Evolutionary conservation across 2,113 vertebrate species (phyloP), one percentile per base, ranked within the genome.

Genomic region (Protobothrops mucrosquamatus): DNA sequence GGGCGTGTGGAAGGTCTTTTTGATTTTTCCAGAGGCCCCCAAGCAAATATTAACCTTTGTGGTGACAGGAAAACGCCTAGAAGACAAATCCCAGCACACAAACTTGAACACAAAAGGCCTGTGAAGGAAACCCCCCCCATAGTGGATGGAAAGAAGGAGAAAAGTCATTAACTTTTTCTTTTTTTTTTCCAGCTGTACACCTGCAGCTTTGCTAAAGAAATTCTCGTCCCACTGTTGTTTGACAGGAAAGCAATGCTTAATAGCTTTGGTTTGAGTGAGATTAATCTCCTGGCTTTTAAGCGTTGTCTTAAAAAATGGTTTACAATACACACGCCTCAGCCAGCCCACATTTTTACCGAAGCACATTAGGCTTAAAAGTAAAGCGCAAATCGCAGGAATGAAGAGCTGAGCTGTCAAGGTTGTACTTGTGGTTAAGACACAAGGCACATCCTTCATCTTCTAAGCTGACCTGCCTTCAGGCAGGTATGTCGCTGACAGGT

Each of bases 171-270:
- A 54, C 26, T 54, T 12, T 29, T 6, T 69, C 29, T 64, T 11
- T 11, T 15, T 14, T 4, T 12, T 59, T 24, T 3, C 4, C 0
- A 9, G 34, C 87, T 1, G 2, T 64, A 81, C 87, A 81, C 87
- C 92, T 88, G 52, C n/a, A 29, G 9, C 24, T 89, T 89, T 46
- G 59, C 51, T 46, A n/a, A 56, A 29, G n/a, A 4, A 43, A 52
- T 9, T 69, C 34, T 29, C 20, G 18, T 55, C 86, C 87, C 20
- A 24, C 15, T 81, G 61, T 55, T 39, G 74, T 15, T 43, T 46
- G 94, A 95, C 18, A 52, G 59, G 4, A 93, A 96, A 97, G 96
- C 94, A 96, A 97, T 61, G 96, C 96, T 96, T 93, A 96, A 95
- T 96, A 95, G 95, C 94, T 93, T 95, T 87, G 88, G 46, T 43